These are phyloP conservation scores for Strix occidentalis DNA, from an alignment of 2,797 vertebrate species.

Conservation along the genomic window DNA sequence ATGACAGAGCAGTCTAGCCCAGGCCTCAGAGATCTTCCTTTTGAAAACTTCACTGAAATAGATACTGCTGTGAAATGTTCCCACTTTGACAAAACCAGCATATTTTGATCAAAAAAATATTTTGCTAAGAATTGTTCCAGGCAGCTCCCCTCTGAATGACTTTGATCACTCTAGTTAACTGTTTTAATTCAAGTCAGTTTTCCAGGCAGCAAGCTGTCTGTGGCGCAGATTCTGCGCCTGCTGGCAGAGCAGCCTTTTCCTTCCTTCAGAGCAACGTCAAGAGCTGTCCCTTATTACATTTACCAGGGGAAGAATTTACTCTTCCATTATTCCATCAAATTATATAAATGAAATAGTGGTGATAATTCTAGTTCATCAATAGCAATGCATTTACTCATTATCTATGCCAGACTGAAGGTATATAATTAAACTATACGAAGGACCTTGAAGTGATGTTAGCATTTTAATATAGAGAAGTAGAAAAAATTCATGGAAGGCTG, in stretches of 20 bases:
- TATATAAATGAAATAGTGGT: background rate
- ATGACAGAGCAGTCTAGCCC: background rate
- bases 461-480: constrained; percentile 38
- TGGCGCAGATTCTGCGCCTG: background rate
- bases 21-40: background rate
- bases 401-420: constrained; percentile 38
- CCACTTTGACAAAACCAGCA: background rate
- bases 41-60: background rate
- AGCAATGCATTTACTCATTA: constrained; percentile 47
- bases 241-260: background rate
- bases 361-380: background rate
- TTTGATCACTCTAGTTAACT: background rate
- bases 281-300: background rate
- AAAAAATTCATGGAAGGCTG: constrained; percentile 46
- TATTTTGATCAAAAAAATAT: constrained; percentile 18
- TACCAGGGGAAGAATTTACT: background rate
- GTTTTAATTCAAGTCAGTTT: background rate
- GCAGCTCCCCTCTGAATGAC: background rate
- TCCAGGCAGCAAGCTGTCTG: background rate
- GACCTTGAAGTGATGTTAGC: constrained; percentile 47
- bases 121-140: constrained; percentile 20
- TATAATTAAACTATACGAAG: constrained; percentile 52
- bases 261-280: background rate
- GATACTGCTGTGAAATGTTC: background rate
- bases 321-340: background rate